A percentile compares a stretch with the other conserved stretches of the same genome.
These are phyloP conservation scores for Thymelicus acteon DNA, from an alignment of 2,888 invertebrate genomes.

Conservation along the genomic window DNA sequence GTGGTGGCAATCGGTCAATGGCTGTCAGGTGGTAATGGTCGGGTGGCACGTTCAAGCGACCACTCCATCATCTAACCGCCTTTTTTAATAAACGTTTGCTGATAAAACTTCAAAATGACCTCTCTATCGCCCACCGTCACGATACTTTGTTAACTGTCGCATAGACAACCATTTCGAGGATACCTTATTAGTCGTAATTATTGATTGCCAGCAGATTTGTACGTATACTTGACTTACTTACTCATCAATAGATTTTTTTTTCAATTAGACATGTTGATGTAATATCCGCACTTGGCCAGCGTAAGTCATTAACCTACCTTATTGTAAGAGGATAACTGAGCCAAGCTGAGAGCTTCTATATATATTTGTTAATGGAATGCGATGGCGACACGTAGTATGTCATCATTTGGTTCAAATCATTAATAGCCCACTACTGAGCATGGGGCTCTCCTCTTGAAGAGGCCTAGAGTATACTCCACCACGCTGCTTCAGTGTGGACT, in stretches of 20 bases:
- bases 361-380: no score
- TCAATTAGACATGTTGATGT: no score
- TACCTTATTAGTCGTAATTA: slow-evolving; percentile 15
- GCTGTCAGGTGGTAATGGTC: slow-evolving; percentile 78
- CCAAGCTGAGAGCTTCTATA: no score
- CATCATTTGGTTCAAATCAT: no score
- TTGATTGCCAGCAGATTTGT: neutral
- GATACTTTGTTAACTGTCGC: slow-evolving; percentile 66
- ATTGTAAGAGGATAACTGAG: no score
- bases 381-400: no score
- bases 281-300: no score
- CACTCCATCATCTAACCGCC: slow-evolving; percentile 74
- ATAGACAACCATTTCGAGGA: slow-evolving; percentile 51
- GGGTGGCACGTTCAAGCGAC: slow-evolving; percentile 53
- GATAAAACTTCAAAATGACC: slow-evolving; percentile 57
- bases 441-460: no score
- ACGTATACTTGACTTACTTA: neutral
- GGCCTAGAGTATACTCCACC: no score
- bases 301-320: no score
- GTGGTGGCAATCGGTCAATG: slow-evolving; percentile 73
- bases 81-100: slow-evolving; percentile 70
- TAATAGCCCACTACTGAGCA: no score
- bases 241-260: neutral
- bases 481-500: no score
- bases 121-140: slow-evolving; percentile 58